These are phyloP conservation scores for Andrena bicolor DNA, from an alignment of 2,888 invertebrate genomes.

Conservation along the genomic window DNA sequence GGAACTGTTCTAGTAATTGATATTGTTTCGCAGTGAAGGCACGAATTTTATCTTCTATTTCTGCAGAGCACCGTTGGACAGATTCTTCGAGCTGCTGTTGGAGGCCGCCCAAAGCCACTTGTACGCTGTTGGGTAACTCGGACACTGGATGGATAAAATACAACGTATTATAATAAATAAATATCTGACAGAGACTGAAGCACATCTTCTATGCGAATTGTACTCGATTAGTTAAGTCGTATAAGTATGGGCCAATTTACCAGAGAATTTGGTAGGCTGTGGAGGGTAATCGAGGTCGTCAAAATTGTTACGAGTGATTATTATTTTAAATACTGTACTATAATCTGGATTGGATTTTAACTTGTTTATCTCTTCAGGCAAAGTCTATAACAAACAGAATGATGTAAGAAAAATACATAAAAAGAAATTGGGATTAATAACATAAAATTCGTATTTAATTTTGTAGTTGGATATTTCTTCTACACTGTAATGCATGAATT, in stretches of 20 bases:
- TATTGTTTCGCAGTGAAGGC: slow-evolving; percentile 91
- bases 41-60: slow-evolving; percentile 91
- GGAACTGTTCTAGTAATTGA: slow-evolving; percentile 90
- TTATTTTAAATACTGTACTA: slow-evolving; percentile 90
- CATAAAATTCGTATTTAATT: background rate
- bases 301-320: slow-evolving; percentile 87
- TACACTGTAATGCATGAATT: background rate
- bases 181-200: background rate
- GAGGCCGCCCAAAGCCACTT: slow-evolving; percentile 87
- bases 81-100: slow-evolving; percentile 90
- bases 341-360: slow-evolving; percentile 88
- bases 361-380: slow-evolving; percentile 87
- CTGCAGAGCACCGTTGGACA: slow-evolving; percentile 89
- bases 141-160: slow-evolving; percentile 77
- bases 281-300: slow-evolving; percentile 85
- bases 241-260: slow-evolving; percentile 65
- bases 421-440: background rate
- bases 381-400: slow-evolving; percentile 85
- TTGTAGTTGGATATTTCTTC: background rate
- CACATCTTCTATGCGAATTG: background rate
- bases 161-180: slow-evolving; percentile 24
- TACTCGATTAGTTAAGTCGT: background rate
- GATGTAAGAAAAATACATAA: slow-evolving; percentile 13
- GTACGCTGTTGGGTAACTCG: slow-evolving; percentile 86
- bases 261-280: slow-evolving; percentile 80